Evolutionary conservation across 2,888 invertebrate species (phyloP), one percentile per base, ranked within the genome.

Genomic region (Dorcus hopei): DNA sequence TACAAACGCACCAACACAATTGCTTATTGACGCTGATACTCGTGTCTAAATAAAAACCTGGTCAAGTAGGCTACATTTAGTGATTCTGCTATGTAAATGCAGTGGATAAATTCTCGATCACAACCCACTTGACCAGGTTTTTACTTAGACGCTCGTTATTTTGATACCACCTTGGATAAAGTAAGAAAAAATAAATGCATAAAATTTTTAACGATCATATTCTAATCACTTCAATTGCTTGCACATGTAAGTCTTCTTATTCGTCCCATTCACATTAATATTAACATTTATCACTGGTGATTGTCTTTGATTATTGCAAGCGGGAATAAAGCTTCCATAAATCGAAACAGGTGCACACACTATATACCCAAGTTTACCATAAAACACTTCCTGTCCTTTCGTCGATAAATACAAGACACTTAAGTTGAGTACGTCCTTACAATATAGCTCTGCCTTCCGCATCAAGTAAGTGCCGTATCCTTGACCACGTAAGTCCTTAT

Each of bases 381-480:
- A 91, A 77, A 91, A 91, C 43, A 81, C 80, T 72, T 90, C 90
- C 74, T 91, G 89, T 26, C 89, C 91, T 71, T 87, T 75, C 41
- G 89, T 89, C 40, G 86, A 85, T 62, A 89, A 77, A 77, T 88
- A 89, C 62, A 90, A 78, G 72, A 82, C 84, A 70, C 84, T 82
- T 63, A 90, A 80, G 59, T 83, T 80, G 62, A 88, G 81, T 61
- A 80, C 79, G 58, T 80, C 79, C 64, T 82, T 85, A 70, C 88
- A 88, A 74, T 91, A 91, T 63, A 88, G 83, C 79, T 93, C 93
- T 6, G 87, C 84, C 72, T 86, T 83, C 58, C 79, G 82, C 88
- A 93, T 88, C 41, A 93, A 80, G 70, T 84, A 82, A 68, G 87
- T 88, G 16, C 93, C 93, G 63, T 90, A 82, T 66, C 90, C 92